Percentiles rank a stretch among this genome's conserved stretches.
Conservation (phyloP, 2,888 invertebrate genomes). For the Drosophila yooni region DNA sequence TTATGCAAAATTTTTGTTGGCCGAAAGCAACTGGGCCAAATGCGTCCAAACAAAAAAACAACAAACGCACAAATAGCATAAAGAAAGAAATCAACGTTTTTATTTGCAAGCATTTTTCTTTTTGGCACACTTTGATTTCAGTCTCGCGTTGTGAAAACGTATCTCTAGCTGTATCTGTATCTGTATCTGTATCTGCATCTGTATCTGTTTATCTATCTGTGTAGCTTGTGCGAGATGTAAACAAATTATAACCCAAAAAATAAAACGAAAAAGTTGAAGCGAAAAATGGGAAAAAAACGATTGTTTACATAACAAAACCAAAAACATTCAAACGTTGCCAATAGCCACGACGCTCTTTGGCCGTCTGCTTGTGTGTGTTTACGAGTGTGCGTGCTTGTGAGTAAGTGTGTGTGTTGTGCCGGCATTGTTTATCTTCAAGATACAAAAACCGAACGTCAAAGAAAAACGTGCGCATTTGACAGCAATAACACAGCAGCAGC, state of each 20-base stretch:
- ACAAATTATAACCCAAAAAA: constrained; percentile 65
- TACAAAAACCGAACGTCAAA: constrained; percentile 62
- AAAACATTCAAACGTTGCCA: constrained; percentile 59
- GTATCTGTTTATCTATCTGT: constrained; percentile 18
- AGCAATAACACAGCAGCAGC: constrained; percentile 14
- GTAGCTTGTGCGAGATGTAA: constrained; percentile 61
- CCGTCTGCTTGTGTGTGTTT: neutral
- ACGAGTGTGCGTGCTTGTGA: constrained; percentile 22
- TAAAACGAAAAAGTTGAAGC: constrained; percentile 28
- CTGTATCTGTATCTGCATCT: constrained; percentile 1
- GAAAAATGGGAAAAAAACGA: constrained; percentile 29
- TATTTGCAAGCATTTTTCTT: constrained; percentile 67
- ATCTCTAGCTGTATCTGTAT: constrained; percentile 5
- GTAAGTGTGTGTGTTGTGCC: constrained; percentile 62
- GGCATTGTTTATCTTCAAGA: constrained; percentile 80
- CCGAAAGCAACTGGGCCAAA: constrained; percentile 55
- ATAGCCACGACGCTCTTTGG: constrained; percentile 50
- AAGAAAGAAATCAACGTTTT: constrained; percentile 38
- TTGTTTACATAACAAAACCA: constrained; percentile 79
- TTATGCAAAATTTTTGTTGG: constrained; percentile 63
- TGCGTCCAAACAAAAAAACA: constrained; percentile 5
- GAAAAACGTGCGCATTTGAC: constrained; percentile 75
- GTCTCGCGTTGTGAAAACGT: constrained; percentile 26
- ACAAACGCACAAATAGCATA: neutral
- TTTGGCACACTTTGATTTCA: constrained; percentile 74